Evolutionary conservation across 2,113 vertebrate species (phyloP), one percentile per base, ranked within the genome.

Genomic region (Otus sunia): DNA sequence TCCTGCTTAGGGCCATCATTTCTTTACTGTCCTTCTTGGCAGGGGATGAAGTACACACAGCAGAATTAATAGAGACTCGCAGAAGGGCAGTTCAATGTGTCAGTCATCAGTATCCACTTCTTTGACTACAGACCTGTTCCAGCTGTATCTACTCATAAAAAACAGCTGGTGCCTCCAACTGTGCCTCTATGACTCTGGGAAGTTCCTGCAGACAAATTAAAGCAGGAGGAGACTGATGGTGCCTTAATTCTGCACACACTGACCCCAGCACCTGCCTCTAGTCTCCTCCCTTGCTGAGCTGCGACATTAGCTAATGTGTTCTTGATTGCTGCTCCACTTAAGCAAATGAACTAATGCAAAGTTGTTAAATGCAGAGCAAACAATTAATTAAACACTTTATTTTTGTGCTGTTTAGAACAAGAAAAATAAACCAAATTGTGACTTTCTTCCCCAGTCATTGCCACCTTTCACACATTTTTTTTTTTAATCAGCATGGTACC

Each of bases 381-480:
- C 73, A 95, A 88, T 97, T 97, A 96, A 97, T 95, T 96, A 96
- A 88, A 78, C 47, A 86, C 50, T 76, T 93, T 77, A 59, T 73
- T 95, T 95, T 87, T 71, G 19, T 86, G 55, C 34, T 83, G 34
- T 80, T 90, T 90, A 52, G 18, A 86, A 88, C 39, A 59, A 32
- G 25, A 87, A 80, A 79, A 85, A 89, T 63, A 88, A 88, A 41
- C 12, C 9, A 78, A 78, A 95, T 78, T 55, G 30, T 81, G 76
- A 20, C 41, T 78, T 91, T 89, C 21, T 6, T 92, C 18, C 60
- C 26, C 56, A 95, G 58, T 15, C 60, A 16, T 75, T 92, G 63
- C 63, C 71, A 71, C 27, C 36, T 80, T 63, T 78, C 55, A 66
- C 30, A 19, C 34, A 22, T 63, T 92, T 87, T 82, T 52, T 62